A percentile compares a stretch with the other conserved stretches of the same genome.
These are phyloP conservation scores for Caenorhabditis wallacei DNA, from an alignment of 2,888 invertebrate genomes.

Conservation along the genomic window DNA sequence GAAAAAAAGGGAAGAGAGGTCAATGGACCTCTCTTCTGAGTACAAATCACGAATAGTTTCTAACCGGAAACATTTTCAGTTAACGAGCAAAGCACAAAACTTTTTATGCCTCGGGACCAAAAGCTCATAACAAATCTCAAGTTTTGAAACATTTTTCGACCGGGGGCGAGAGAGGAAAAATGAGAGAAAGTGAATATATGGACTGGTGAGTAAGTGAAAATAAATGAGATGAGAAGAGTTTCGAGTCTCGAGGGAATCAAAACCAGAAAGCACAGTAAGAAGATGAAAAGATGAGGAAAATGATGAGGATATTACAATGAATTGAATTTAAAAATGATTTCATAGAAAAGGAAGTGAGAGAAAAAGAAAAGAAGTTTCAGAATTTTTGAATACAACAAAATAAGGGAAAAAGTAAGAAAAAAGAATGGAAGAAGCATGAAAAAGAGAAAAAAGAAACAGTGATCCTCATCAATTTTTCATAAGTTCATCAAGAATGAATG, in stretches of 20 bases:
- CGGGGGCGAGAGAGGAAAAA: slow-evolving; percentile 24
- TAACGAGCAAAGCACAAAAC: slow-evolving; percentile 46
- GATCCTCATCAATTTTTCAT: slow-evolving; percentile 36
- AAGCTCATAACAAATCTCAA: slow-evolving; percentile 51
- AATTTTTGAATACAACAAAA: background rate
- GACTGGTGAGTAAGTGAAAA: slow-evolving; percentile 59
- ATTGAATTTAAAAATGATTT: slow-evolving; percentile 14
- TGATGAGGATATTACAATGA: slow-evolving; percentile 1
- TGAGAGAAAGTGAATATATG: slow-evolving; percentile 37
- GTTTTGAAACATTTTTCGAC: slow-evolving; percentile 53
- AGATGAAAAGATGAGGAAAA: background rate
- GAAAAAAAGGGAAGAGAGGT: background rate
- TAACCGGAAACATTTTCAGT: slow-evolving; percentile 37
- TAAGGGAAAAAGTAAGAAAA: background rate
- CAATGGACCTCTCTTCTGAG: background rate
- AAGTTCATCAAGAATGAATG: slow-evolving; percentile 43
- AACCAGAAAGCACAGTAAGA: slow-evolving; percentile 1
- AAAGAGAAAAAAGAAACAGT: slow-evolving; percentile 29
- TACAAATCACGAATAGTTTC: background rate
- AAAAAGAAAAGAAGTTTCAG: slow-evolving; percentile 3
- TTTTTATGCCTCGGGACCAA: slow-evolving; percentile 27
- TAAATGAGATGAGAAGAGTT: slow-evolving; percentile 44
- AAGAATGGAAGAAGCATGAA: background rate
- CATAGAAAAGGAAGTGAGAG: slow-evolving; percentile 10
- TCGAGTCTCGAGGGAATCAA: slow-evolving; percentile 48